Evolutionary conservation across 2,797 vertebrate genomes (phyloP).

Genomic region (Lagocephalus sceleratus): DNA sequence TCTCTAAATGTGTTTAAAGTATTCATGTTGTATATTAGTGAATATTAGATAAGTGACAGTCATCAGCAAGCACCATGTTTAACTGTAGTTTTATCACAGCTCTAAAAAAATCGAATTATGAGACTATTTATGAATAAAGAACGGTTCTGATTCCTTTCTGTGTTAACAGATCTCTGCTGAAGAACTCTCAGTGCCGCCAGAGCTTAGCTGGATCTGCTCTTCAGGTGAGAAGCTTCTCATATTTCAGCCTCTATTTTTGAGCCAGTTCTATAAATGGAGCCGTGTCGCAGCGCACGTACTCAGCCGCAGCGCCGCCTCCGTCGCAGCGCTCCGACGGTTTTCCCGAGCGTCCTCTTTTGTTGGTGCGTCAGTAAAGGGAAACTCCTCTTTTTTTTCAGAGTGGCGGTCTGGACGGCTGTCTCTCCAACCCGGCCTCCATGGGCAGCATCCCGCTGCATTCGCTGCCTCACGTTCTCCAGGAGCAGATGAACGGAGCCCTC

Average conservation of each 20-base stretch:
- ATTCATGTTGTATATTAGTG: background rate
- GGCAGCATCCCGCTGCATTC: constrained; percentile 89
- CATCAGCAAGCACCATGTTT: background rate
- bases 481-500: constrained; percentile 89
- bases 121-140: background rate
- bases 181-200: constrained; percentile 89
- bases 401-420: constrained; percentile 84
- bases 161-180: constrained; percentile 83
- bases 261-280: background rate
- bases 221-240: constrained; percentile 74
- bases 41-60: background rate
- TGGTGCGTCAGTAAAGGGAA: background rate
- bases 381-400: constrained; percentile 70
- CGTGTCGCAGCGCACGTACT: background rate
- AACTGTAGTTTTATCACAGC: background rate
- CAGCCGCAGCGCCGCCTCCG: background rate
- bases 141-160: constrained; percentile 11
- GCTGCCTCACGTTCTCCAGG: constrained; percentile 86
- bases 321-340: background rate
- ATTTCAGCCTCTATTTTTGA: background rate
- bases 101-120: background rate
- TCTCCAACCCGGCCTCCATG: constrained; percentile 86
- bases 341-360: background rate
- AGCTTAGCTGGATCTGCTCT: constrained; percentile 81
- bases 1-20: background rate